Base-by-base conservation (phyloP, 2,888 invertebrate species). In the Sphaerophoria taeniata region DNA sequence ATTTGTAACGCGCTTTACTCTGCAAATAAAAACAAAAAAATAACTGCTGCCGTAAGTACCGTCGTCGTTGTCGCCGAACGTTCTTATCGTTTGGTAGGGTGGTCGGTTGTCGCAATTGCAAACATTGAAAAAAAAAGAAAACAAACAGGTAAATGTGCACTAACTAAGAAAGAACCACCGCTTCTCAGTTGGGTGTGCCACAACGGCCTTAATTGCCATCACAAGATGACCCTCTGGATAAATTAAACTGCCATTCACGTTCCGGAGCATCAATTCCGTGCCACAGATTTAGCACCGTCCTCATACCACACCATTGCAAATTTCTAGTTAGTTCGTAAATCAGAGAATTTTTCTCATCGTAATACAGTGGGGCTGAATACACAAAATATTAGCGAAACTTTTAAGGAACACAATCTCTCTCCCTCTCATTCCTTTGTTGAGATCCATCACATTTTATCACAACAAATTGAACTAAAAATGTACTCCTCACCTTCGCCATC, bases 241-340 rank as follows among this genome's bases (percentile, higher is more conserved):
- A 84, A 85, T 85, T 81, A 81, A 85, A 85, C 85, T 85, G 81
- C 81, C 81, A 85, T 85, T 85, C 77, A 85, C 65, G 85, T 77
- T 81, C 81, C 81, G 24, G 49, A 80, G 76, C 74, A 79, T 83
- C 83, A 78, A 69, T 58, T 81, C 70, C 77, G 72, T 77, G 70
- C 72, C 77, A 85, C 76, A 72, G 72, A 81, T 77, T 81, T 75
- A 67, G 47, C 65, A 67, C 71, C 65, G 7, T 77, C 43, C 45
- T 53, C 45, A 24, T 34, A 49, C n/a, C 14, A 47, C n/a, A 6
- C 14, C 4, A 60, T 36, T 39, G 3, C 43, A 11, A 14, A 24
- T 24, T 24, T 24, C 24, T 24, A 39, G 67, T 67, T n/a, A 31
- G 51, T 67, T 67, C 39, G 16, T 51, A 67, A 36, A 39, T 67